phyloP scores from a whole-genome alignment of 1,140 invertebrate genomes.

The Streblospio benedicti region DNA sequence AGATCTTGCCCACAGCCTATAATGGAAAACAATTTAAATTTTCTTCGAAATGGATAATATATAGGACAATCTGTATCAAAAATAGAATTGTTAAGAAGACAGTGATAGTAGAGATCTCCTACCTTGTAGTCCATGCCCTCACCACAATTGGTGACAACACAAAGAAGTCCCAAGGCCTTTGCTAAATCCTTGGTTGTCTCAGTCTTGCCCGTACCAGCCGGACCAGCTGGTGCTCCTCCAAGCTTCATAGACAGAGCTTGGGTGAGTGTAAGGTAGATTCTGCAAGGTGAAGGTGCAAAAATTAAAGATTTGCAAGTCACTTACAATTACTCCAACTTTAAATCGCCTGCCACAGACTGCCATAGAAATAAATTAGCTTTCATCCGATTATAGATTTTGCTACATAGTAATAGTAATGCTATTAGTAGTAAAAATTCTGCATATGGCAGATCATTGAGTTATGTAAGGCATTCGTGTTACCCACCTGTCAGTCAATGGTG shows the following conservation, averaged over 20 bases:
- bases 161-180: conserved; percentile 74
- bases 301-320: too few species aligned
- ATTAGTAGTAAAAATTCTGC: too few species aligned
- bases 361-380: too few species aligned
- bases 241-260: conserved; percentile 66
- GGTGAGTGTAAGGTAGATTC: conserved; percentile 83
- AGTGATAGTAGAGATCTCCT: conserved; percentile 1
- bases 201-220: conserved; percentile 72
- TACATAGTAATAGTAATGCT: too few species aligned
- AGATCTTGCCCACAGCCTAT: conserved; percentile 69
- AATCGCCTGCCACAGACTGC: too few species aligned
- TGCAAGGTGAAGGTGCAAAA: too few species aligned
- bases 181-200: conserved; percentile 84
- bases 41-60: neutral
- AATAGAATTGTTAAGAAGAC: neutral
- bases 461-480: too few species aligned
- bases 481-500: conserved; percentile 80
- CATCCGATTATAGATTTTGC: too few species aligned
- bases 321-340: too few species aligned
- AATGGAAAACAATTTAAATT: conserved; percentile 5
- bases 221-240: conserved; percentile 69
- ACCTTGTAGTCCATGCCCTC: conserved; percentile 78
- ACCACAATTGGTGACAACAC: conserved; percentile 83
- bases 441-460: too few species aligned
- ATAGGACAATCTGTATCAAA: neutral